Conservation (phyloP, 2,888 invertebrate species). For the Tenodera sinensis region DNA sequence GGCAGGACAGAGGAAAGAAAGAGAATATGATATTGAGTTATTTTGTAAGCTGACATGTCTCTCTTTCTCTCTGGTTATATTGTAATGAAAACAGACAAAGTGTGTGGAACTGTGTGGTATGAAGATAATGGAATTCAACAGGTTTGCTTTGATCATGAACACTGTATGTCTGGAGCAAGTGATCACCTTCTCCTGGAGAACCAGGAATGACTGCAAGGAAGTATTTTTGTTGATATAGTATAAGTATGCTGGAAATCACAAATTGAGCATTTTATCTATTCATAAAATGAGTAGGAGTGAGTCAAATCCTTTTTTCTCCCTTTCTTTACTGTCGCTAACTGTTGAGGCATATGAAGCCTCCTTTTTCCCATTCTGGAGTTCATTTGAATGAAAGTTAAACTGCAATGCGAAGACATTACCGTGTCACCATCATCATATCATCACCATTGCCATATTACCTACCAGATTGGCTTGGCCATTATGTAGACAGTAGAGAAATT, state of each 20-base stretch:
- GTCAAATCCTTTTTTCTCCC: neutral
- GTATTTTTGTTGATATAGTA: neutral
- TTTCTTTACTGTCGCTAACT: neutral
- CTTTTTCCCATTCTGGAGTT: neutral
- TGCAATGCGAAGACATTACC: constrained; percentile 1
- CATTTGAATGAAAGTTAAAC: neutral
- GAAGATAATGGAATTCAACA: neutral
- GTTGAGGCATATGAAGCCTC: neutral
- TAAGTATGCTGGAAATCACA: neutral
- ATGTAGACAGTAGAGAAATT: neutral
- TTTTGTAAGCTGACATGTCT: constrained; percentile 17
- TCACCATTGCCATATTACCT: constrained; percentile 22
- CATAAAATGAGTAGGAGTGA: neutral
- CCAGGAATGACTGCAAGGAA: neutral
- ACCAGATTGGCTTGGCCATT: constrained; percentile 7
- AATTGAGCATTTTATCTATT: neutral
- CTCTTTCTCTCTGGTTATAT: neutral
- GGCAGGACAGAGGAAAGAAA: constrained; percentile 22
- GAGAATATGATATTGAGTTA: constrained; percentile 12
- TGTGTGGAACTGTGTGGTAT: neutral
- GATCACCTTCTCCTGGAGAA: neutral
- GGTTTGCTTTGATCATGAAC: neutral
- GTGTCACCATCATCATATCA: constrained; percentile 22
- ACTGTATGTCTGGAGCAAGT: neutral
- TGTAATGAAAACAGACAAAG: constrained; percentile 3